Conservation (phyloP, 2,888 invertebrate species). For the Papilio demoleus region DNA sequence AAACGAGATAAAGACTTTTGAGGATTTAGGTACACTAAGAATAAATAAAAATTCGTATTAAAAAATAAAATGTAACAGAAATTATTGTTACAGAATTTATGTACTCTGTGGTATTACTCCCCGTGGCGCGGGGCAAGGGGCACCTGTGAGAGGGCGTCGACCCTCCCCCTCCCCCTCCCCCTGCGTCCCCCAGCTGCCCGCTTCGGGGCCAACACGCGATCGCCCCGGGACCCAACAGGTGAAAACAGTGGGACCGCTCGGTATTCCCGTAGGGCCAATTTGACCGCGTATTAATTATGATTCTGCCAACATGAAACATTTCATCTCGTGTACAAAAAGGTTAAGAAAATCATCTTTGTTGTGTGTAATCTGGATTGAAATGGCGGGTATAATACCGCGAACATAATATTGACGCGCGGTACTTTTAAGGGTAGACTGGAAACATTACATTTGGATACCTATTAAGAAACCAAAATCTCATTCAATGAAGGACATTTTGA, state of each 20-base stretch:
- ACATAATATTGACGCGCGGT: too few species aligned
- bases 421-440: too few species aligned
- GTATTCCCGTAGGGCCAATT: conserved; percentile 34
- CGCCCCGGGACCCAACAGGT: conserved; percentile 39
- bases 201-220: conserved; percentile 40
- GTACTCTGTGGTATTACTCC: conserved; percentile 22
- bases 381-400: not conserved
- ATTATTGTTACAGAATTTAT: not conserved
- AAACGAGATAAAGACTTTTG: too few species aligned
- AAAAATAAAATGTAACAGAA: not conserved
- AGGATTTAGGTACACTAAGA: too few species aligned
- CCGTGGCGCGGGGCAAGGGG: conserved; percentile 50
- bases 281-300: conserved; percentile 37
- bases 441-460: too few species aligned
- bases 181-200: conserved; percentile 5
- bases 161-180: conserved; percentile 46
- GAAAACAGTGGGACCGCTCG: conserved; percentile 33
- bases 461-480: too few species aligned
- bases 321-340: conserved; percentile 11
- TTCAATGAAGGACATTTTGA: too few species aligned
- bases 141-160: conserved; percentile 58
- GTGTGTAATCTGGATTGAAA: not conserved
- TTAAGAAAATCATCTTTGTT: not conserved
- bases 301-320: conserved; percentile 14
- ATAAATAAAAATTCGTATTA: too few species aligned